Evolutionary conservation across 2,113 vertebrate species (phyloP).

Genomic region (Choloepus hoffmanni): DNA sequence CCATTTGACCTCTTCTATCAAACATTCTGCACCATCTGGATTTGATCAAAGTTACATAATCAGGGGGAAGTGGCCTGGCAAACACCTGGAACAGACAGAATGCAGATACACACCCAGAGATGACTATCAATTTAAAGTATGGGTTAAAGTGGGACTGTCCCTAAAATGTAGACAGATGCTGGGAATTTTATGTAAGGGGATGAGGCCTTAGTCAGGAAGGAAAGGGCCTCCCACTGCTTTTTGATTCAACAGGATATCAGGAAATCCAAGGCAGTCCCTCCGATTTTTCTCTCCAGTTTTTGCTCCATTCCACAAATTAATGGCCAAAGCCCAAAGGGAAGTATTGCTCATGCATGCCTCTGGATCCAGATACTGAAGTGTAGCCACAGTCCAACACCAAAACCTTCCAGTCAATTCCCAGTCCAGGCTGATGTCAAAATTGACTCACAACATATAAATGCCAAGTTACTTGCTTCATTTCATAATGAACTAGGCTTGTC

Average conservation of each 20-base stretch:
- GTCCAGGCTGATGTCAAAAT: constrained; percentile 70
- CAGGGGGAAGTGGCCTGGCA: constrained; percentile 66
- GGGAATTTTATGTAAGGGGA: background rate
- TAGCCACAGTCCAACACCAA: constrained; percentile 59
- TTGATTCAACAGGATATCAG: constrained; percentile 81
- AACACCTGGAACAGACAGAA: constrained; percentile 84
- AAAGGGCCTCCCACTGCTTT: constrained; percentile 76
- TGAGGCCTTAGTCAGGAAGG: constrained; percentile 59
- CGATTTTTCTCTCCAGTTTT: background rate
- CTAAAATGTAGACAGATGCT: background rate
- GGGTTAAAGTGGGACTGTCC: constrained; percentile 13
- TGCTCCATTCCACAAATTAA: constrained; percentile 74
- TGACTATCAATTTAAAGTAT: background rate
- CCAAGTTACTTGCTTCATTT: constrained; percentile 77
- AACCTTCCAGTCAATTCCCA: constrained; percentile 79
- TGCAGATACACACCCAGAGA: constrained; percentile 25
- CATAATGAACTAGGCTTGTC: constrained; percentile 60
- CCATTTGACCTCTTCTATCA: constrained; percentile 76
- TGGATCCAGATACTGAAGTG: constrained; percentile 64
- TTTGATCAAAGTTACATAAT: constrained; percentile 69
- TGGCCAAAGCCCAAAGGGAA: constrained; percentile 21
- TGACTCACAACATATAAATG: constrained; percentile 64
- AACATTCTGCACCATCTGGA: constrained; percentile 76
- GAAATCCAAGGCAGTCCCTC: constrained; percentile 82
- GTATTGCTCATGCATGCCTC: constrained; percentile 72